A percentile compares a stretch with the other conserved stretches of the same genome.
phyloP scores from a whole-genome alignment of 1,140 invertebrate genomes.

The Procambarus clarkii region DNA sequence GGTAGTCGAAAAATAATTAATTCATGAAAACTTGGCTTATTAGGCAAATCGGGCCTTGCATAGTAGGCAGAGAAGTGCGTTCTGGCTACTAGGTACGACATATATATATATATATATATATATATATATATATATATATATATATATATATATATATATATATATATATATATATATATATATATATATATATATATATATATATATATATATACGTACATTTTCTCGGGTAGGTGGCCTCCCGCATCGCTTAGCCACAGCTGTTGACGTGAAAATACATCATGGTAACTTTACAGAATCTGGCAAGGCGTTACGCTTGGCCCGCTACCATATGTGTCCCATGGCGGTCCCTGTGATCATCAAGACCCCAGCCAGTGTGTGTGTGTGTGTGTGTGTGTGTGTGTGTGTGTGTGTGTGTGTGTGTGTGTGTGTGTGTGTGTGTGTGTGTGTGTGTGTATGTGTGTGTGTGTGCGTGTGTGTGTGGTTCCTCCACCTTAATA shows the following conservation, averaged over 20 bases:
- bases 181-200: too few relatives aligned
- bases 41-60: too few relatives aligned
- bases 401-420: constrained; percentile 44
- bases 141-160: too few relatives aligned
- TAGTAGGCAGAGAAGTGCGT: too few relatives aligned
- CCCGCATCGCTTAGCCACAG: constrained; percentile 15
- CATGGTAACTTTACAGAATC: constrained; percentile 56
- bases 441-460: constrained; percentile 14
- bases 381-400: constrained; percentile 34
- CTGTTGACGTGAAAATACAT: constrained; percentile 55
- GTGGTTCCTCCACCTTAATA: too few relatives aligned
- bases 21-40: too few relatives aligned
- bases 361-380: background rate
- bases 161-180: too few relatives aligned
- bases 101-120: too few relatives aligned
- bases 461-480: constrained; percentile 49
- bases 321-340: constrained; percentile 4
- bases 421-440: constrained; percentile 48
- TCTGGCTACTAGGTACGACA: too few relatives aligned
- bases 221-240: background rate
- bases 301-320: constrained; percentile 34
- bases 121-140: too few relatives aligned
- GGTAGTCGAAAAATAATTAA: too few relatives aligned
- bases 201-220: too few relatives aligned
- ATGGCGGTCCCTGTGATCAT: constrained; percentile 1